Base-by-base conservation (phyloP, 2,888 invertebrate genomes). In the Marasmarcha lunaedactyla region DNA sequence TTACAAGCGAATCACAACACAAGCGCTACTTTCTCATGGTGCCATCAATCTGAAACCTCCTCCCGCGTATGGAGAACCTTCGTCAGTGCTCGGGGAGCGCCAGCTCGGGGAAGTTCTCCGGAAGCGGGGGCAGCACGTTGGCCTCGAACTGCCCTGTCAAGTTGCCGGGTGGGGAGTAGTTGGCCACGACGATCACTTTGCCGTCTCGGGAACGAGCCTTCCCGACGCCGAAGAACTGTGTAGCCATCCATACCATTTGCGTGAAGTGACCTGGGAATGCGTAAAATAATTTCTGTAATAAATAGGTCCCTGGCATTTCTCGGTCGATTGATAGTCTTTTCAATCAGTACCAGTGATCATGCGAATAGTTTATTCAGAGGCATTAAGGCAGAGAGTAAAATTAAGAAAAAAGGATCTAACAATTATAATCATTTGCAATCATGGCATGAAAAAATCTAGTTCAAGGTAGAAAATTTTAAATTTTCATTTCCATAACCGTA, bases 81-180 rank as follows among this genome's bases (percentile, higher is more conserved):
- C 65, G 76, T 79, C 78, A 79, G 64, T 77, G 74, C 40, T 65
- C 63, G 40, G 70, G 71, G 4, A 57, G 64, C 0, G 70, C 65
- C 13, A 77, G 49, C 12, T 85, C 78, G 15, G 83, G 83, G 47
- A 79, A 77, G 57, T 73, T 85, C 52, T 89, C 89, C n/a, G 89
- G 88, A 41, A 87, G 63, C 0, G 91, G 92, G 0, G 90, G 90
- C 36, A 89, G 73, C n/a, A 94, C 93, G 71, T 94, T 94, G 40
- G 86, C 84, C 54, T 90, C 86, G 66, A 92, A 94, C 14, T 85
- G 85, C 5, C 92, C 92, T 1, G 90, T 87, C 26, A 88, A 66
- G 67, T 94, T 94, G 15, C 92, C 95, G 0, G 92, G 89, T 0
- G 94, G 94, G 30, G 89, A 87, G 66, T 94, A 95, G 71, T 92